These are phyloP conservation scores for Acleris emargana DNA, from an alignment of 2,888 invertebrate genomes.

Conservation along the genomic window DNA sequence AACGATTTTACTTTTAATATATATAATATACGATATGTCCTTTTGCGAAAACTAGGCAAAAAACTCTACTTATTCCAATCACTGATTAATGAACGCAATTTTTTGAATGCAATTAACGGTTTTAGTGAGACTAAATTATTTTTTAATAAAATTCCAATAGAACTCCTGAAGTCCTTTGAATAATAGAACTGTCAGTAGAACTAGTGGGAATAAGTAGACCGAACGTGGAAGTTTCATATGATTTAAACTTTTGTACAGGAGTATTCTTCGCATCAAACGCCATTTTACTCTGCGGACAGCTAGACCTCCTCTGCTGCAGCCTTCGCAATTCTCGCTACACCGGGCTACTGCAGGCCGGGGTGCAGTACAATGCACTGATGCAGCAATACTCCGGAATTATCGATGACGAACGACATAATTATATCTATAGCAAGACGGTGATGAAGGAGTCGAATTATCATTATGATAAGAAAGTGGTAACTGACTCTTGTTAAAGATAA, in stretches of 20 bases:
- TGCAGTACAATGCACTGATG: slow-evolving; percentile 50
- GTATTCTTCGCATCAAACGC: slow-evolving; percentile 72
- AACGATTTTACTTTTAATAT: no score
- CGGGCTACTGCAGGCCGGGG: slow-evolving; percentile 58
- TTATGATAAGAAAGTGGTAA: slow-evolving; percentile 60
- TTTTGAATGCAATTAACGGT: no score
- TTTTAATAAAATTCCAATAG: no score
- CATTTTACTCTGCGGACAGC: slow-evolving; percentile 72
- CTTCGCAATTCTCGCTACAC: slow-evolving; percentile 69
- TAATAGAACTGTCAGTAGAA: no score
- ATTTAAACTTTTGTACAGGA: slow-evolving; percentile 48
- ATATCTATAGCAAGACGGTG: slow-evolving; percentile 60
- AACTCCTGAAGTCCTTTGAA: no score
- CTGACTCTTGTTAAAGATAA: neutral
- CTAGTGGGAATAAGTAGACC: no score
- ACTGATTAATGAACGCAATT: no score
- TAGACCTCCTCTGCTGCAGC: slow-evolving; percentile 72
- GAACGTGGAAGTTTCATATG: neutral
- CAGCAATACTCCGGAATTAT: slow-evolving; percentile 46
- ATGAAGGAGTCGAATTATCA: slow-evolving; percentile 59
- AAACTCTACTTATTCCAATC: no score
- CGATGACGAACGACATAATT: slow-evolving; percentile 61
- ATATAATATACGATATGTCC: no score
- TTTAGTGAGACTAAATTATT: no score
- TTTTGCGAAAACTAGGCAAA: no score